Evolutionary conservation across 2,797 vertebrate species (phyloP).

Genomic region (Sebastes trivittatus): DNA sequence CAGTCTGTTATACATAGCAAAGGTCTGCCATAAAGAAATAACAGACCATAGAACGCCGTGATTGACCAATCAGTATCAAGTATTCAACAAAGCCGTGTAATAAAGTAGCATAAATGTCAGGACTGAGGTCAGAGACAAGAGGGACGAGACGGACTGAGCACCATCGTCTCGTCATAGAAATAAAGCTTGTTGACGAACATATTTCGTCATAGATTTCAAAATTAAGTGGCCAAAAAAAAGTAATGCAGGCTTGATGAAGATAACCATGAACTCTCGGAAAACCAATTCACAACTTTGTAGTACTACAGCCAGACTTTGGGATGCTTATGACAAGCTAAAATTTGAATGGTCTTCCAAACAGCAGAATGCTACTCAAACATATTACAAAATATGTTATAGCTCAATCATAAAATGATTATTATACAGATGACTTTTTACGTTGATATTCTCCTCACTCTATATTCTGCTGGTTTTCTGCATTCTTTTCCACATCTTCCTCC

Average conservation of each 20-base stretch:
- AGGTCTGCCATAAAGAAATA: too few species aligned
- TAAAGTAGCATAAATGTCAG: too few species aligned
- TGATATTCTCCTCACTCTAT: background rate
- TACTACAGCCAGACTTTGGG: background rate
- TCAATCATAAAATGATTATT: background rate
- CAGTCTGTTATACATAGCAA: too few species aligned
- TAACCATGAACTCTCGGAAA: background rate
- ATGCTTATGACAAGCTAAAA: background rate
- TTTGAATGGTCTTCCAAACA: background rate
- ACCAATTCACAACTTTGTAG: background rate
- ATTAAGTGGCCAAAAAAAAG: background rate
- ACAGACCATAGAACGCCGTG: too few species aligned
- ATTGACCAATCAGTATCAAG: too few species aligned
- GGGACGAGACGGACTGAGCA: too few species aligned
- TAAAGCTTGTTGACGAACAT: background rate
- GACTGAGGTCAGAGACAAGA: too few species aligned
- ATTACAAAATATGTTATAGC: background rate
- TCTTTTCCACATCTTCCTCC: conserved; percentile 1
- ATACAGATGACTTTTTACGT: background rate
- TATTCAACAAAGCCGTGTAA: too few species aligned
- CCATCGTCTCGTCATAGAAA: too few species aligned
- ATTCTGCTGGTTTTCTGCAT: background rate
- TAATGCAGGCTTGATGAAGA: background rate
- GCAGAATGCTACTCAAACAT: background rate
- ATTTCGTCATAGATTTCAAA: background rate